These are phyloP conservation scores for Planiliza haematocheilus DNA, from an alignment of 2,113 vertebrate genomes.

Conservation along the genomic window DNA sequence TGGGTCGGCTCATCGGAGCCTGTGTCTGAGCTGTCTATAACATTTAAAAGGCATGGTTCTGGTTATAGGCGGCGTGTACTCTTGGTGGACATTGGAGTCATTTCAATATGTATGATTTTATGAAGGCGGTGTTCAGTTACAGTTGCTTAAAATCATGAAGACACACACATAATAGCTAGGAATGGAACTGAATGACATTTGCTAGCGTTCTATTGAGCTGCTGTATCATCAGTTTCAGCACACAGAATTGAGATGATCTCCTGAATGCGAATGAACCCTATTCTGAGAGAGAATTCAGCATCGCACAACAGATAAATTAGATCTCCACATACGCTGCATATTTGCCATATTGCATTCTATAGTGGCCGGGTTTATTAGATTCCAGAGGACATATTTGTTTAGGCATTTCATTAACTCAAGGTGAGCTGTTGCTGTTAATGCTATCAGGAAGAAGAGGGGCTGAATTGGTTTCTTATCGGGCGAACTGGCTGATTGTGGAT, in stretches of 20 bases:
- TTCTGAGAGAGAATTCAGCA: slow-evolving; percentile 20
- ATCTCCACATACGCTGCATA: slow-evolving; percentile 19
- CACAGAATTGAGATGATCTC: slow-evolving; percentile 28
- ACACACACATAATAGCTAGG: slow-evolving; percentile 7
- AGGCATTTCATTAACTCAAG: slow-evolving; percentile 76
- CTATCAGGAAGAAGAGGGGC: slow-evolving; percentile 42
- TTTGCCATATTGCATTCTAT: slow-evolving; percentile 34
- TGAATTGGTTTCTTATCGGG: slow-evolving; percentile 77
- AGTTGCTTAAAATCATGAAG: slow-evolving; percentile 13
- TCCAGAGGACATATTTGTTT: slow-evolving; percentile 79
- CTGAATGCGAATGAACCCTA: slow-evolving; percentile 42
- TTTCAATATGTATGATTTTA: slow-evolving; percentile 13
- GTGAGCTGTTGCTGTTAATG: slow-evolving; percentile 69
- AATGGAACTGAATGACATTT: slow-evolving; percentile 24
- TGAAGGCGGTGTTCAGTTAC: neutral
- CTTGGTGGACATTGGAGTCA: slow-evolving; percentile 23
- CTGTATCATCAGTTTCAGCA: slow-evolving; percentile 28
- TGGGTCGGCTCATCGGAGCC: slow-evolving; percentile 5
- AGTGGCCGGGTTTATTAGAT: slow-evolving; percentile 40
- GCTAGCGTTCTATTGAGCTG: neutral
- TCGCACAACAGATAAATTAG: slow-evolving; percentile 34
- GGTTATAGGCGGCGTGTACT: neutral
- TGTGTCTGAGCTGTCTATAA: slow-evolving; percentile 29
- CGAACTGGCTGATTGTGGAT: slow-evolving; percentile 61
- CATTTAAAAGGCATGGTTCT: slow-evolving; percentile 17